phyloP scores from a whole-genome alignment of 2,797 vertebrate species.

The Leptoclinus maculatus region DNA sequence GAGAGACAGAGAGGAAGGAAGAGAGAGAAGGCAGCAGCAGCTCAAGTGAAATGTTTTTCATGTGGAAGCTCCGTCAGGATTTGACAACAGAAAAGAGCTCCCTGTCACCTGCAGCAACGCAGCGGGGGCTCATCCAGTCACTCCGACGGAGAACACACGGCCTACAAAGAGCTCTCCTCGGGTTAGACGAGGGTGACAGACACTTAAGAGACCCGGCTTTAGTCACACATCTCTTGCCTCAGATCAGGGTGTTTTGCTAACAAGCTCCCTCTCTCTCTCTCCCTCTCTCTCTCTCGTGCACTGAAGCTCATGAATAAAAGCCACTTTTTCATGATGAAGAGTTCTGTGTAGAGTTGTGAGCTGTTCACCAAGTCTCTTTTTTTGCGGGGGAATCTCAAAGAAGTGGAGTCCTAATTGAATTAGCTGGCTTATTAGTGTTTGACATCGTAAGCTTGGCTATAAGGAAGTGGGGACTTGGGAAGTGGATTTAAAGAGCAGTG shows the following conservation, averaged over 20 bases:
- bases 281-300: slow-evolving; percentile 53
- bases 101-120: slow-evolving; percentile 83
- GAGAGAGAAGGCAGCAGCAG: slow-evolving; percentile 43
- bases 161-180: slow-evolving; percentile 78
- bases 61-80: slow-evolving; percentile 78
- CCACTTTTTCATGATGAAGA: slow-evolving; percentile 72
- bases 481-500: slow-evolving; percentile 71
- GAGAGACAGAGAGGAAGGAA: slow-evolving; percentile 68
- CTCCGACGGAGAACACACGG: slow-evolving; percentile 51
- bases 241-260: slow-evolving; percentile 83
- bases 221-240: slow-evolving; percentile 77
- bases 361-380: slow-evolving; percentile 71
- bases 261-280: no score
- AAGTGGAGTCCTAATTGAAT: slow-evolving; percentile 77
- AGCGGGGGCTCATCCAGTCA: slow-evolving; percentile 72
- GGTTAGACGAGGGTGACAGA: slow-evolving; percentile 83
- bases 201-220: slow-evolving; percentile 79
- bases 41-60: slow-evolving; percentile 77
- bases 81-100: slow-evolving; percentile 80
- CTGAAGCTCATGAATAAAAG: slow-evolving; percentile 68
- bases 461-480: slow-evolving; percentile 68
- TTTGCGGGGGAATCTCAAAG: slow-evolving; percentile 53
- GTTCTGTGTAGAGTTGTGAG: slow-evolving; percentile 67
- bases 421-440: slow-evolving; percentile 80
- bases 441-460: slow-evolving; percentile 69